Percentiles rank a stretch among this genome's conserved stretches.
These are phyloP conservation scores for Eristalis arbustorum DNA, from an alignment of 2,888 invertebrate species.

Conservation along the genomic window DNA sequence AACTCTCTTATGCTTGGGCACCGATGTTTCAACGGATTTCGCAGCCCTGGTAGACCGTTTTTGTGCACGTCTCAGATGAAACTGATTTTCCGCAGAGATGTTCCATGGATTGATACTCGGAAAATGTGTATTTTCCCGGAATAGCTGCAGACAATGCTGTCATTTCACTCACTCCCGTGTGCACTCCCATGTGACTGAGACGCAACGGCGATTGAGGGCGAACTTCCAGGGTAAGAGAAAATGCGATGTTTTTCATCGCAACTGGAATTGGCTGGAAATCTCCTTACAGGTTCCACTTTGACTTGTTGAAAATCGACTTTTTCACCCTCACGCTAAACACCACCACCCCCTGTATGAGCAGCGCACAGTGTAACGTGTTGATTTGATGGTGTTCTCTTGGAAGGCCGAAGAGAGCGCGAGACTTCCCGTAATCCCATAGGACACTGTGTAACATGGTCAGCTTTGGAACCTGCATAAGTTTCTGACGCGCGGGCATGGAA, in stretches of 20 bases:
- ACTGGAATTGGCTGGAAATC: slow-evolving; percentile 31
- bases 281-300: slow-evolving; percentile 25
- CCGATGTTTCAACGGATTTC: slow-evolving; percentile 2
- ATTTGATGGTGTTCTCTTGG: slow-evolving; percentile 42
- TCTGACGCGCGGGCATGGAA: slow-evolving; percentile 13
- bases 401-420: slow-evolving; percentile 1
- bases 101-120: slow-evolving; percentile 73
- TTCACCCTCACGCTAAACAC: neutral
- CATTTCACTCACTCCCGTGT: slow-evolving; percentile 8
- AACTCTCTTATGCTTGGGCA: neutral
- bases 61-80: slow-evolving; percentile 80
- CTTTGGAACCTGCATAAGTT: slow-evolving; percentile 13
- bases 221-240: slow-evolving; percentile 51
- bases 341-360: neutral
- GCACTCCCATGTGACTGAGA: neutral
- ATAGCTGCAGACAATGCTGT: slow-evolving; percentile 10
- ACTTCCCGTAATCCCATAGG: neutral
- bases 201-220: neutral
- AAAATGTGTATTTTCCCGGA: slow-evolving; percentile 44
- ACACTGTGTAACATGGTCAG: slow-evolving; percentile 21
- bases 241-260: slow-evolving; percentile 44
- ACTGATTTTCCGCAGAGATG: slow-evolving; percentile 76
- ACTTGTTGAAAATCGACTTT: slow-evolving; percentile 69
- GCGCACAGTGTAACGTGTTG: slow-evolving; percentile 60
- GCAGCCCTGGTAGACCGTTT: slow-evolving; percentile 76